These are phyloP conservation scores for Aethes cnicana DNA, from an alignment of 2,888 invertebrate species.

Conservation along the genomic window DNA sequence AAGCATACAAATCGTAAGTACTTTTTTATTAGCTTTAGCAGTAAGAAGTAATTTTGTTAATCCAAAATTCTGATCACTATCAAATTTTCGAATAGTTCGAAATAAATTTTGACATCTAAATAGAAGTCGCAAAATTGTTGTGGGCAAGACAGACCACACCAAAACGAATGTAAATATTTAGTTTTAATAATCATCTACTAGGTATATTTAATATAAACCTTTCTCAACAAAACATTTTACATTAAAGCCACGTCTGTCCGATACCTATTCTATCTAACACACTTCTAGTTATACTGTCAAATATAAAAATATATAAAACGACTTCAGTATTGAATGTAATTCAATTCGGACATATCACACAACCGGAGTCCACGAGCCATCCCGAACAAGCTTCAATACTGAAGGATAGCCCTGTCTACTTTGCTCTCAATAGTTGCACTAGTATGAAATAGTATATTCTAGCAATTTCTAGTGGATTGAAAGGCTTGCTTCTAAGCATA, in stretches of 20 bases:
- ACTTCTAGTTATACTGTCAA: constrained; percentile 20
- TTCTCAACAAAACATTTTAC: background rate
- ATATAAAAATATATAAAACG: constrained; percentile 29
- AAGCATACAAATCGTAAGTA: constrained; percentile 22
- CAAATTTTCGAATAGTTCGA: background rate
- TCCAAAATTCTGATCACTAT: constrained; percentile 1
- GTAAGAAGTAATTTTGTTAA: constrained; percentile 22
- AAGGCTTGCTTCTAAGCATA: too few relatives aligned
- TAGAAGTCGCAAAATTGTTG: constrained; percentile 1
- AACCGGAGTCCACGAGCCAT: too few relatives aligned
- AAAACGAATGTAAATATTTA: constrained; percentile 4
- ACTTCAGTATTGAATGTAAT: constrained; percentile 20
- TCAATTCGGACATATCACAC: constrained; percentile 13
- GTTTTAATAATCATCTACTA: background rate
- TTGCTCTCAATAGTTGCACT: too few relatives aligned
- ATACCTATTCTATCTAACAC: constrained; percentile 14
- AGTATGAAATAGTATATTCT: too few relatives aligned
- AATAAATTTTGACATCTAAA: background rate
- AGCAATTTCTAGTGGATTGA: too few relatives aligned
- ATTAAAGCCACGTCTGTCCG: constrained; percentile 8
- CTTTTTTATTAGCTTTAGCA: constrained; percentile 17
- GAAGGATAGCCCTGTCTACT: too few relatives aligned
- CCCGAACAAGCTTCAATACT: too few relatives aligned
- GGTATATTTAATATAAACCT: background rate
- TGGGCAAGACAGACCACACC: constrained; percentile 18